Evolutionary conservation across 2,888 invertebrate genomes (phyloP).

Genomic region (Drosophila neonasuta): DNA sequence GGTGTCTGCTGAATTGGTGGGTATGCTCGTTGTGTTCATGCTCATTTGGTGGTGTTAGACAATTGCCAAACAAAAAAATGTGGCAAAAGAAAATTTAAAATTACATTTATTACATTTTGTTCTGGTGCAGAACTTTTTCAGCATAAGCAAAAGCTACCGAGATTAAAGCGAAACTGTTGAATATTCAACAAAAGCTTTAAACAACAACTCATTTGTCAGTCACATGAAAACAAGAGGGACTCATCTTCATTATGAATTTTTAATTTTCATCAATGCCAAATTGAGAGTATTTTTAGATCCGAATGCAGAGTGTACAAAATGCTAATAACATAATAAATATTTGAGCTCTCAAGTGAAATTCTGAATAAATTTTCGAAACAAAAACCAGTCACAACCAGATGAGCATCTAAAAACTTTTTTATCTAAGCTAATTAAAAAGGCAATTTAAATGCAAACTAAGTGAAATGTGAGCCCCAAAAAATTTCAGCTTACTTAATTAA

Average conservation of each 20-base stretch:
- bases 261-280: conserved; percentile 52
- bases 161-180: conserved; percentile 32
- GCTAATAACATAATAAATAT: conserved; percentile 46
- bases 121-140: conserved; percentile 34
- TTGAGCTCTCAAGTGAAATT: conserved; percentile 22
- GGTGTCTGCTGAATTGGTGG: not conserved
- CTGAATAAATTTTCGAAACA: conserved; percentile 39
- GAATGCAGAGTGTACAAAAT: conserved; percentile 21
- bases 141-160: conserved; percentile 18
- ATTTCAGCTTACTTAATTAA: conserved; percentile 54
- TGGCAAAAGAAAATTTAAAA: conserved; percentile 46
- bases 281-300: conserved; percentile 18
- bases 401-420: conserved; percentile 45
- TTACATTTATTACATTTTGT: conserved; percentile 69
- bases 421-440: conserved; percentile 63
- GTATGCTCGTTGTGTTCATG: conserved; percentile 33
- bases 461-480: conserved; percentile 51
- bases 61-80: conserved; percentile 47
- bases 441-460: conserved; percentile 70
- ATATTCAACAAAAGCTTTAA: conserved; percentile 24
- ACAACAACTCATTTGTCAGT: conserved; percentile 29
- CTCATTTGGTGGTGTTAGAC: conserved; percentile 64
- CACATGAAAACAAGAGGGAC: conserved; percentile 7
- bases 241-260: conserved; percentile 47
- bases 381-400: conserved; percentile 26